Evolutionary conservation across 2,113 vertebrate genomes (phyloP).

Genomic region (Antechinus stuartii): DNA sequence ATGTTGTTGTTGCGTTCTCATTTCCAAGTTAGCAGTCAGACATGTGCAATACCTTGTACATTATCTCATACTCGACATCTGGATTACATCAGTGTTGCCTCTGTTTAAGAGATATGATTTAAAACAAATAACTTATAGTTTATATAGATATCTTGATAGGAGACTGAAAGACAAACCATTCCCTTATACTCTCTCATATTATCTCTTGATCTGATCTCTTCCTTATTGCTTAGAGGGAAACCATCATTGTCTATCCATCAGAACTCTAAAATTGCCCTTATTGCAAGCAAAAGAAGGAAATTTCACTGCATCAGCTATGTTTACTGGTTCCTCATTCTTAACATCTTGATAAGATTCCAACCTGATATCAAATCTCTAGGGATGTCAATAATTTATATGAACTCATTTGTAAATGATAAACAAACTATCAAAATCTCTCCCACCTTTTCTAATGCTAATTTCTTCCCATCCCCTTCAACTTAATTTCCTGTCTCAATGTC

Average conservation of each 20-base stretch:
- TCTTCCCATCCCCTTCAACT: too few relatives aligned
- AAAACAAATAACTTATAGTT: background rate
- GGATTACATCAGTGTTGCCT: background rate
- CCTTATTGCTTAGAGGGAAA: background rate
- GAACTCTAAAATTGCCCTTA: background rate
- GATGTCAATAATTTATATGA: background rate
- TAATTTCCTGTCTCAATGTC: too few relatives aligned
- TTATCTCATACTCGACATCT: background rate
- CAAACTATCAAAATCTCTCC: background rate
- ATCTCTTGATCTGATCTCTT: background rate
- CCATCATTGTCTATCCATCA: background rate
- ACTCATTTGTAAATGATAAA: background rate
- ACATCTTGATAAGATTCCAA: background rate
- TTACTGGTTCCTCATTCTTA: background rate
- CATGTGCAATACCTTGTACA: rapidly evolving
- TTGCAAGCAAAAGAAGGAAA: background rate
- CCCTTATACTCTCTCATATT: background rate
- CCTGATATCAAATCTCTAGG: background rate
- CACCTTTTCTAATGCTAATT: too few relatives aligned
- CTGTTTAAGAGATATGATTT: background rate
- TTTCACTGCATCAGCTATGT: too few relatives aligned
- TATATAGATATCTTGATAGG: background rate
- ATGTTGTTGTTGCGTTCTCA: background rate
- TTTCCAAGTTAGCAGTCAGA: background rate
- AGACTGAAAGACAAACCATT: background rate